Evolutionary conservation across 2,888 invertebrate species (phyloP).

Genomic region (Spatulosminthurus flaviceps): DNA sequence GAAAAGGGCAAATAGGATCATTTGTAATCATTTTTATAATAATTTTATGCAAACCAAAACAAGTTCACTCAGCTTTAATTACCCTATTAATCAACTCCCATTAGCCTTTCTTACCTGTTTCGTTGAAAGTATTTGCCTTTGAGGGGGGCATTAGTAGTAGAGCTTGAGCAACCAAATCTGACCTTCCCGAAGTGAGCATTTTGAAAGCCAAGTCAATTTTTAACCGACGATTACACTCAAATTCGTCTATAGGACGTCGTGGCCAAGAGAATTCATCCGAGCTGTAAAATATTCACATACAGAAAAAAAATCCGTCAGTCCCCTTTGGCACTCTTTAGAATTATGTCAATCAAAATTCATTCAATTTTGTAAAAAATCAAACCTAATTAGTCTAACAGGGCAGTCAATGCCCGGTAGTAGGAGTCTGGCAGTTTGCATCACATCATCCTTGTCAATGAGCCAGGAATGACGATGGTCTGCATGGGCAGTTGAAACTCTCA

Average conservation of each 20-base stretch:
- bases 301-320: too few species aligned
- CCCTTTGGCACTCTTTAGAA: neutral
- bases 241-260: slow-evolving; percentile 65
- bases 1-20: neutral
- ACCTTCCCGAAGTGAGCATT: slow-evolving; percentile 80
- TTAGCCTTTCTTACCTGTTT: slow-evolving; percentile 52
- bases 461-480: slow-evolving; percentile 81
- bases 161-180: slow-evolving; percentile 81
- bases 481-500: slow-evolving; percentile 83
- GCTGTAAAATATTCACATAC: slow-evolving; percentile 45
- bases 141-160: slow-evolving; percentile 77
- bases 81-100: neutral
- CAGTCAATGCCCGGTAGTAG: slow-evolving; percentile 89
- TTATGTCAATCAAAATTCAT: neutral
- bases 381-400: slow-evolving; percentile 80
- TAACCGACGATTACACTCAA: slow-evolving; percentile 65
- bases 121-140: slow-evolving; percentile 67
- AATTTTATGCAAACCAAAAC: slow-evolving; percentile 34
- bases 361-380: neutral
- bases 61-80: slow-evolving; percentile 21
- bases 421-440: slow-evolving; percentile 86
- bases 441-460: slow-evolving; percentile 83
- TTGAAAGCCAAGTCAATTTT: slow-evolving; percentile 76
- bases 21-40: neutral
- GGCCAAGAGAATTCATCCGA: slow-evolving; percentile 65